A percentile compares a stretch with the other conserved stretches of the same genome.
Evolutionary conservation across 2,797 vertebrate species (phyloP).

Genomic region (Scolopax rusticola): DNA sequence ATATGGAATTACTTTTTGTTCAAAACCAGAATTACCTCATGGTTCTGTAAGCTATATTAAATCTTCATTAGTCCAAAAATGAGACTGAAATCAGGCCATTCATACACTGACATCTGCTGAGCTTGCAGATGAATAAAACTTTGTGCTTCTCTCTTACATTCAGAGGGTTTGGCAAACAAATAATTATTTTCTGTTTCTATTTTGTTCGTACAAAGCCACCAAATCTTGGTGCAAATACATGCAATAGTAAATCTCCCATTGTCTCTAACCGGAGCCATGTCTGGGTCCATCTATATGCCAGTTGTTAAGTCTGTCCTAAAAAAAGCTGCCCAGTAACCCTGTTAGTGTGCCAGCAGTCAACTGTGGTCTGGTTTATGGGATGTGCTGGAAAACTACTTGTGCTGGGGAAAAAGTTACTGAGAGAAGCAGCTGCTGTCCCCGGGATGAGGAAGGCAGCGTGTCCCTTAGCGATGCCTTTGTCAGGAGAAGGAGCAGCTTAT

Average conservation of each 20-base stretch:
- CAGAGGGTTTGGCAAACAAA: conserved; percentile 68
- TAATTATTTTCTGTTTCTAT: conserved; percentile 71
- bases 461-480: conserved; percentile 47
- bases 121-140: conserved; percentile 61
- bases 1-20: conserved; percentile 53
- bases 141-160: conserved; percentile 40
- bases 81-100: conserved; percentile 49
- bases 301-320: conserved; percentile 33
- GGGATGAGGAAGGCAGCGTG: background rate
- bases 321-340: conserved; percentile 52
- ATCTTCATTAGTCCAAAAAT: conserved; percentile 49
- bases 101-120: conserved; percentile 58
- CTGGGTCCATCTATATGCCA: conserved; percentile 34
- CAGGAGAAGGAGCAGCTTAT: conserved; percentile 24
- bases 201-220: conserved; percentile 28
- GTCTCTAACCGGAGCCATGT: background rate
- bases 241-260: conserved; percentile 65
- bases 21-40: conserved; percentile 38
- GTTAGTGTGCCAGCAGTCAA: conserved; percentile 42
- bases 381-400: conserved; percentile 8
- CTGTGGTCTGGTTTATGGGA: background rate
- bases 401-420: conserved; percentile 10
- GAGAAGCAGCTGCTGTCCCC: background rate
- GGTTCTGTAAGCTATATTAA: conserved; percentile 47
- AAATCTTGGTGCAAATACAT: conserved; percentile 29